Evolutionary conservation across 2,888 invertebrate species (phyloP).

Genomic region (Apodemia mormo): DNA sequence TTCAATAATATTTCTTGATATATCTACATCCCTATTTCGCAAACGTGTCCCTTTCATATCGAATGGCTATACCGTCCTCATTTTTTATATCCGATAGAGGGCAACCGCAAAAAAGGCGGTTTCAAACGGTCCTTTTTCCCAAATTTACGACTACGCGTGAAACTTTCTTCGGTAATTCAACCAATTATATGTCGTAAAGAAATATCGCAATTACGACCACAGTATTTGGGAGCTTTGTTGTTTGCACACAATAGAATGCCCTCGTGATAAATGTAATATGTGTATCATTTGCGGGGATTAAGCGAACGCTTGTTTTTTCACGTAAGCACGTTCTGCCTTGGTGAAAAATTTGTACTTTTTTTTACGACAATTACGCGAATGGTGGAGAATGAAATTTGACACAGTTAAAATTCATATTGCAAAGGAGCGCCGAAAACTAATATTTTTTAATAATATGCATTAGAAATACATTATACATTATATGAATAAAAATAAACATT

Average conservation of each 20-base stretch:
- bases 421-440: too few relatives aligned
- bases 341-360: too few relatives aligned
- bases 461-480: too few relatives aligned
- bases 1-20: background rate
- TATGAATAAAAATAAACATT: too few relatives aligned
- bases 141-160: conserved; percentile 36
- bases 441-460: too few relatives aligned
- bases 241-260: conserved; percentile 27
- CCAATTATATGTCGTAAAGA: conserved; percentile 40
- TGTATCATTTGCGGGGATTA: background rate
- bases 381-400: too few relatives aligned
- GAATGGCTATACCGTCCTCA: conserved; percentile 28
- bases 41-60: conserved; percentile 29
- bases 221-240: conserved; percentile 29
- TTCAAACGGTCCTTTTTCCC: conserved; percentile 58
- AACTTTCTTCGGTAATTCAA: conserved; percentile 34
- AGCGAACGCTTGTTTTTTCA: background rate
- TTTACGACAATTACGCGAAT: too few relatives aligned
- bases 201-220: conserved; percentile 36
- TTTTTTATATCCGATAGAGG: conserved; percentile 46
- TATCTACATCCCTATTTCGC: conserved; percentile 17
- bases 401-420: too few relatives aligned
- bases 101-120: conserved; percentile 55
- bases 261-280: background rate
- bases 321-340: background rate